A percentile compares a stretch with the other conserved stretches of the same genome.
phyloP scores from a whole-genome alignment of 2,797 vertebrate species.

The Dicrostonyx torquatus region DNA sequence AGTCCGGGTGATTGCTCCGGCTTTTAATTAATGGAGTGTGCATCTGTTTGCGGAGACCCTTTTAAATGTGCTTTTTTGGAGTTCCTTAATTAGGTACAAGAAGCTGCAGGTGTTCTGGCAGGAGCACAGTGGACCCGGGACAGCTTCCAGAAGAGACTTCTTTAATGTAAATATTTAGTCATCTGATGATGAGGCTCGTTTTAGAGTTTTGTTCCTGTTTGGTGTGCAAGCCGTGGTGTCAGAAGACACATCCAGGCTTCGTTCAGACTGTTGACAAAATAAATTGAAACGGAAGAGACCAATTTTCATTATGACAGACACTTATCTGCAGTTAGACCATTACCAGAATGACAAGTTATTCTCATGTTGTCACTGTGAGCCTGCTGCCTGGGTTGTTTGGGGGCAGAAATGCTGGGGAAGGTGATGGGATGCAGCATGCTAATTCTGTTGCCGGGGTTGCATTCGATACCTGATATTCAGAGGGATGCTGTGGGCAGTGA shows the following conservation, averaged over 20 bases:
- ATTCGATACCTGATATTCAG: neutral
- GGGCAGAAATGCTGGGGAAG: neutral
- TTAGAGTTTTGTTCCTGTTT: constrained; percentile 69
- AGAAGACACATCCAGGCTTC: constrained; percentile 72
- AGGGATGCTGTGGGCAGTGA: accelerated
- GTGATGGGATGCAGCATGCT: constrained; percentile 12
- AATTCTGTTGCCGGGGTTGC: neutral
- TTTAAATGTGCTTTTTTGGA: constrained; percentile 78
- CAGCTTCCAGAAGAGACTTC: constrained; percentile 78
- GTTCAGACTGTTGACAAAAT: constrained; percentile 78
- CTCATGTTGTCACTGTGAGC: constrained; percentile 48
- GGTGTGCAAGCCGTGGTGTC: constrained; percentile 53
- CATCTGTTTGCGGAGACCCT: constrained; percentile 78
- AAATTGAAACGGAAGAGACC: constrained; percentile 72
- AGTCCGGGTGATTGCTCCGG: constrained; percentile 45
- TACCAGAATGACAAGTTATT: constrained; percentile 69
- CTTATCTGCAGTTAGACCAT: constrained; percentile 64
- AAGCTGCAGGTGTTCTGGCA: constrained; percentile 86
- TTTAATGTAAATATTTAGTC: constrained; percentile 83
- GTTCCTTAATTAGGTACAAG: constrained; percentile 84
- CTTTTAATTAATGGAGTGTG: constrained; percentile 73
- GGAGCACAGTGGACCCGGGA: constrained; percentile 73
- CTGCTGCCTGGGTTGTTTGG: constrained; percentile 9
- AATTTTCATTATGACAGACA: constrained; percentile 70
- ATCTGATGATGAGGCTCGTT: constrained; percentile 72